Evolutionary conservation across 2,113 vertebrate species (phyloP).

Genomic region (Eonycteris spelaea): DNA sequence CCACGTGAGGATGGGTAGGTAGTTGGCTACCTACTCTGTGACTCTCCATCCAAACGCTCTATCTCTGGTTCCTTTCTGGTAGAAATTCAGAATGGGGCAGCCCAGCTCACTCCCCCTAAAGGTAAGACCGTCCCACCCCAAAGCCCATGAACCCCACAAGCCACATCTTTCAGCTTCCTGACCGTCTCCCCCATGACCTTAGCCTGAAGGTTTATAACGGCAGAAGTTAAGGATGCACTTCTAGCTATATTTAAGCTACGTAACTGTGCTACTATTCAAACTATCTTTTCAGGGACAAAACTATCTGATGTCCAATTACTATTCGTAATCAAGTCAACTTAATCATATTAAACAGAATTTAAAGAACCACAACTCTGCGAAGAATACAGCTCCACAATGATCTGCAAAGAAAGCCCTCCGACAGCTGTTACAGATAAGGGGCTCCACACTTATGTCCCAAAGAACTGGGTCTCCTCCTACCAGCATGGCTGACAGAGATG

Average conservation of each 20-base stretch:
- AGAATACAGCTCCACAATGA: neutral
- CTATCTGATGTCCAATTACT: neutral
- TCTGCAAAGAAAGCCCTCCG: neutral
- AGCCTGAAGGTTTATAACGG: neutral
- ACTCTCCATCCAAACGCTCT: neutral
- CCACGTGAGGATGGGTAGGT: accelerated
- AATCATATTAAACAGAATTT: neutral
- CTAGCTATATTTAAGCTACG: neutral
- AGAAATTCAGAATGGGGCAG: neutral
- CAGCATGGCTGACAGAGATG: accelerated
- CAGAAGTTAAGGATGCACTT: neutral
- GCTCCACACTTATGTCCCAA: neutral
- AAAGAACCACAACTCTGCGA: neutral
- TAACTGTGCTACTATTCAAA: neutral
- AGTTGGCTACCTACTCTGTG: neutral
- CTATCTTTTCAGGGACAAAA: neutral
- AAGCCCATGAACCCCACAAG: neutral
- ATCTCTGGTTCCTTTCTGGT: neutral
- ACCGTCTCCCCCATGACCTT: neutral
- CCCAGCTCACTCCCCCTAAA: neutral
- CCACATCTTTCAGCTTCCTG: neutral
- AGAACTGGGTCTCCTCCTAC: too few species aligned
- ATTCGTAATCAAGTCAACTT: constrained; percentile 38
- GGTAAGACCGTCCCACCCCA: neutral
- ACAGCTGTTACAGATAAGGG: neutral